A percentile compares a stretch with the other conserved stretches of the same genome.
Evolutionary conservation across 2,797 vertebrate genomes (phyloP).

Genomic region (Pseudopleuronectes americanus): DNA sequence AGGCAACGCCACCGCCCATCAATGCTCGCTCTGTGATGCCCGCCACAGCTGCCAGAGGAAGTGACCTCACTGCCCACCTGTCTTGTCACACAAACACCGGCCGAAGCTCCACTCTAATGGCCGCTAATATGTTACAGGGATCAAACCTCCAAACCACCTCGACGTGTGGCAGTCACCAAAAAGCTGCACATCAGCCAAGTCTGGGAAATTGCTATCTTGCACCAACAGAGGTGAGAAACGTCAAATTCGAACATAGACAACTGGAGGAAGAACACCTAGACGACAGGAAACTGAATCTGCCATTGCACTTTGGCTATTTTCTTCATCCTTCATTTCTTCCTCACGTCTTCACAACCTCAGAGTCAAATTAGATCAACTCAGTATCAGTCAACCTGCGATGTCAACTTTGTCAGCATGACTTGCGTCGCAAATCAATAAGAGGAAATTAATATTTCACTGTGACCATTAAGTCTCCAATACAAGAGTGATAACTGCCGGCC

Average conservation of each 20-base stretch:
- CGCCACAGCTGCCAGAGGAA: slow-evolving; percentile 75
- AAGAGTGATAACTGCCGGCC: slow-evolving; percentile 75
- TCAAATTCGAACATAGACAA: not conserved
- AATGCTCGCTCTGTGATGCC: slow-evolving; percentile 69
- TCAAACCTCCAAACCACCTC: slow-evolving; percentile 49
- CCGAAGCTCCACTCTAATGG: slow-evolving; percentile 60
- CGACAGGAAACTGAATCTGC: not conserved
- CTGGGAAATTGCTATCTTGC: slow-evolving; percentile 8
- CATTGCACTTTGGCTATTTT: slow-evolving; percentile 20
- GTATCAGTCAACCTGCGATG: slow-evolving; percentile 75
- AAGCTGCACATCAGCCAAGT: slow-evolving; percentile 9
- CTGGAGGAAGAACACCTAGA: not conserved
- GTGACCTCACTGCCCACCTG: slow-evolving; percentile 81
- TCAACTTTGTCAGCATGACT: slow-evolving; percentile 71
- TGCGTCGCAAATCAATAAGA: slow-evolving; percentile 72
- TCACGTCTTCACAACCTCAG: slow-evolving; percentile 33
- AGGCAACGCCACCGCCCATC: slow-evolving; percentile 77
- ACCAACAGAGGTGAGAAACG: not conserved
- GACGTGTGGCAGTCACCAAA: slow-evolving; percentile 20
- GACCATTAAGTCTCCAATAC: slow-evolving; percentile 77
- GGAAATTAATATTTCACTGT: slow-evolving; percentile 81
- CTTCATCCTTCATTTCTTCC: slow-evolving; percentile 19
- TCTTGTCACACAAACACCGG: slow-evolving; percentile 65
- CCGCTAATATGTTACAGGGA: slow-evolving; percentile 64
- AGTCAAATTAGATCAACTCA: slow-evolving; percentile 72